Base-by-base conservation (phyloP, 2,888 invertebrate species). In the Cybosia mesomella region DNA sequence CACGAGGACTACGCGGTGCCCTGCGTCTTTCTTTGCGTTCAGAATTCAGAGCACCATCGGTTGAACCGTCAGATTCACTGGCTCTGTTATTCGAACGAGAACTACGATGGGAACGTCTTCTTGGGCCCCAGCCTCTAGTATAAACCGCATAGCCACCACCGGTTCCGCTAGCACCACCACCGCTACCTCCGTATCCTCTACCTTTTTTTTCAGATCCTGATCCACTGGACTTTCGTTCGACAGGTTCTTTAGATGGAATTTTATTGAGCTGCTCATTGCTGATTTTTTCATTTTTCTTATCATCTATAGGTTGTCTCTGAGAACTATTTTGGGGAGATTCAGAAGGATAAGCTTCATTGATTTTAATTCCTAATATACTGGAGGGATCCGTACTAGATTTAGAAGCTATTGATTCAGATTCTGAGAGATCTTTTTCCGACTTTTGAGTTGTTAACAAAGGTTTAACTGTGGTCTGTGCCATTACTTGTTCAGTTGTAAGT, bases 41-140 rank as follows among this genome's bases (percentile, higher is more conserved):
- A 79, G 83, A 71, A 62, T 95, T 95, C 32, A 95, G 96, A 32
- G 96, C 93, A 75, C 97, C 97, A 73, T 97, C 98, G 3, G 96
- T 96, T 28, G 97, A 97, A 53, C 96, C 96, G 81, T 97, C 97
- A 0, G 97, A 97, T 85, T 97, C 98, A 18, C 97, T 97, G 21
- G 94, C 94, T 80, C 94, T 87, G 73, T 92, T 93, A 74, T 94
- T 92, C 68, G 94, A 94, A 82, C 85, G 94, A 11, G 94, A 93
- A 85, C 81, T 95, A 78, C 91, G 95, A 87, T 85, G 95, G 87
- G 86, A 95, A 83, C 88, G 95, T 83, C 93, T 95, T 85, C 88
- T 92, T 58, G 93, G 88, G 55, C 95, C 95, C 91, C 94, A 92
- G 75, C 95, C 94, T 76, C 95, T 91, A 68, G 93, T 92, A 68